Percentiles rank a stretch among this genome's conserved stretches.
Evolutionary conservation across 2,888 invertebrate genomes (phyloP).

Genomic region (Pollenia amentaria): DNA sequence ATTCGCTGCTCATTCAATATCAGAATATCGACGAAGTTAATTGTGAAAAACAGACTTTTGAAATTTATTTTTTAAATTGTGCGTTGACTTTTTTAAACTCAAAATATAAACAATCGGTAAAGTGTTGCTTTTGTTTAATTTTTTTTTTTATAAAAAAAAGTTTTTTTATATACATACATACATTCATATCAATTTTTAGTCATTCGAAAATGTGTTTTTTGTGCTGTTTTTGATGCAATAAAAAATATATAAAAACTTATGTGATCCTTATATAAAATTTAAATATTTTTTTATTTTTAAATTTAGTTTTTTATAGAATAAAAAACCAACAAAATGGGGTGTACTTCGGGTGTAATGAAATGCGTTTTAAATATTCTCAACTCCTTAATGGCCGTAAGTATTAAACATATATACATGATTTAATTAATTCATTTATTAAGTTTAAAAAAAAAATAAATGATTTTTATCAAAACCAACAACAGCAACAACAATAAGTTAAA

Average conservation of each 20-base stretch:
- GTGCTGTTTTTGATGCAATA: background rate
- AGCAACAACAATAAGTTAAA: background rate
- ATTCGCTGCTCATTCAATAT: slow-evolving; percentile 59
- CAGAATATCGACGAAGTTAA: slow-evolving; percentile 60
- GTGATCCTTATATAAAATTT: background rate
- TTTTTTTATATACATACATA: background rate
- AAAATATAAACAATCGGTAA: slow-evolving; percentile 58
- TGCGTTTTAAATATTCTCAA: slow-evolving; percentile 78
- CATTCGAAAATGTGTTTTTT: slow-evolving; percentile 11
- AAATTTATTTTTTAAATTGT: slow-evolving; percentile 8
- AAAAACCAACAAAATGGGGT: slow-evolving; percentile 77
- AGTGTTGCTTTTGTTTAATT: slow-evolving; percentile 23
- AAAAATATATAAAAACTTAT: background rate
- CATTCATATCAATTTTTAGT: too few relatives aligned
- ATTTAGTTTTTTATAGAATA: slow-evolving; percentile 38
- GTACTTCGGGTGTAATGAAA: slow-evolving; percentile 79
- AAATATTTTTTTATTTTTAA: slow-evolving; percentile 13
- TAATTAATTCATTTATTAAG: slow-evolving; percentile 13
- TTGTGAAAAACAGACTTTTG: slow-evolving; percentile 56
- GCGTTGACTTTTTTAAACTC: slow-evolving; percentile 38
- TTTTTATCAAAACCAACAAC: slow-evolving; percentile 10
- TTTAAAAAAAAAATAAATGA: slow-evolving; percentile 20
- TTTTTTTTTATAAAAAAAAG: slow-evolving; percentile 11
- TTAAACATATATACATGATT: slow-evolving; percentile 1
- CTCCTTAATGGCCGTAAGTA: slow-evolving; percentile 79